Conservation (phyloP, 2,113 vertebrate genomes). For the Rhineura floridana region DNA sequence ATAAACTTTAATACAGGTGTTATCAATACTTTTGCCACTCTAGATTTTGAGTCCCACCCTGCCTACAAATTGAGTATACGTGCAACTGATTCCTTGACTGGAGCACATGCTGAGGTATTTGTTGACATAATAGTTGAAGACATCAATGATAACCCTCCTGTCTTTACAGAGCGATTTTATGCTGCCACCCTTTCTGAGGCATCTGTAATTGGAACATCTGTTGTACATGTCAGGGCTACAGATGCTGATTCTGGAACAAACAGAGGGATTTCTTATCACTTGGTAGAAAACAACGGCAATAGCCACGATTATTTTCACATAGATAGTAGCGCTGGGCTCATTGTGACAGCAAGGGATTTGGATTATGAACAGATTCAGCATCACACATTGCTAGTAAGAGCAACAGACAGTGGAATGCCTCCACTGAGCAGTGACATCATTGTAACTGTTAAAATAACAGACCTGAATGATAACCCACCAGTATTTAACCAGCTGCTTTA, state of each 20-base stretch:
- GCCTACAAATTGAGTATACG: constrained; percentile 92
- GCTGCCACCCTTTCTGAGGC: constrained; percentile 88
- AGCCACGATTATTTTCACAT: constrained; percentile 86
- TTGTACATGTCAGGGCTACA: constrained; percentile 85
- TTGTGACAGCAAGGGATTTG: constrained; percentile 82
- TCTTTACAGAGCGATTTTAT: constrained; percentile 84
- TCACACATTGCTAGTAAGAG: constrained; percentile 84
- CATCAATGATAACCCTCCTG: constrained; percentile 91
- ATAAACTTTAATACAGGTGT: constrained; percentile 97
- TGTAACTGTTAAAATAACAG: constrained; percentile 84
- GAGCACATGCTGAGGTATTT: constrained; percentile 90
- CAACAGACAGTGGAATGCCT: constrained; percentile 90
- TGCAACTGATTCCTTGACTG: constrained; percentile 93
- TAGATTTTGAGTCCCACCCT: constrained; percentile 95
- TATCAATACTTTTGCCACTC: constrained; percentile 83
- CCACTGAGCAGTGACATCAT: constrained; percentile 83
- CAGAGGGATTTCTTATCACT: constrained; percentile 86
- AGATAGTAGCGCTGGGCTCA: constrained; percentile 85
- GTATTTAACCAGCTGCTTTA: constrained; percentile 86
- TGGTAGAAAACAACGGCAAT: constrained; percentile 83
- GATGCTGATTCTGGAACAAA: constrained; percentile 90
- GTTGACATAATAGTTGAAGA: constrained; percentile 94
- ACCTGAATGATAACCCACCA: constrained; percentile 95
- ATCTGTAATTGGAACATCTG: constrained; percentile 84
- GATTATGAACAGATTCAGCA: constrained; percentile 86